Evolutionary conservation across 1,140 invertebrate genomes (phyloP), one percentile per base, ranked within the genome.

Genomic region (Brachionus sp.): DNA sequence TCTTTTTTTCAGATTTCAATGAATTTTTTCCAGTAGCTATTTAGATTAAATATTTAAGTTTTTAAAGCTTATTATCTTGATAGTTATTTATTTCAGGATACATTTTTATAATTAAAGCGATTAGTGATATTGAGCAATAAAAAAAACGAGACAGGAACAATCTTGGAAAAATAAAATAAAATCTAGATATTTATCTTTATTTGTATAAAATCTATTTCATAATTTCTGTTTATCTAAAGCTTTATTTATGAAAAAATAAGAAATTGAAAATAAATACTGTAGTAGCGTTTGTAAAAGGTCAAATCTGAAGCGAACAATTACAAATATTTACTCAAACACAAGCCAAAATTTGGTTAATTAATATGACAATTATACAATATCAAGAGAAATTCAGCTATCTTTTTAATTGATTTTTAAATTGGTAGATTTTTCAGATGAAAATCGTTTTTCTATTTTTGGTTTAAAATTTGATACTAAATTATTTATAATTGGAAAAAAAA

Each of bases 101-200:
- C 29, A 29, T 29, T 29, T 29, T 29, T 29, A 29, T 29, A 29
- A 29, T 50, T 16, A 5, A 46, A 46, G n/a, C n/a, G 10, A 12
- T 46, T 53, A 57, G 9, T 57, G n/a, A 57, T 57, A 57, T 57
- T 57, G 50, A 57, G 50, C 16, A 57, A 53, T 0, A 50, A 50
- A 50, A 16, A 16, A 50, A 23, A 57, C 39, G 50, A 57, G 19
- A 57, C 50, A 57, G 50, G 50, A 57, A 57, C 16, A 57, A 19
- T 19, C 19, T 10, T 19, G 16, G 7, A 57, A 25, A 57, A 57
- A 7, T 23, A 57, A 57, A 57, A 19, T 57, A 57, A 23, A 57
- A 57, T 57, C 19, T 19, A 57, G 50, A 57, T 57, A 57, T 57
- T 57, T 57, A 57, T 57, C 50, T 57, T 57, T 57, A 57, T 57